A percentile compares a stretch with the other conserved stretches of the same genome.
phyloP scores from a whole-genome alignment of 2,797 vertebrate genomes.

The Pelobates cultripes region DNA sequence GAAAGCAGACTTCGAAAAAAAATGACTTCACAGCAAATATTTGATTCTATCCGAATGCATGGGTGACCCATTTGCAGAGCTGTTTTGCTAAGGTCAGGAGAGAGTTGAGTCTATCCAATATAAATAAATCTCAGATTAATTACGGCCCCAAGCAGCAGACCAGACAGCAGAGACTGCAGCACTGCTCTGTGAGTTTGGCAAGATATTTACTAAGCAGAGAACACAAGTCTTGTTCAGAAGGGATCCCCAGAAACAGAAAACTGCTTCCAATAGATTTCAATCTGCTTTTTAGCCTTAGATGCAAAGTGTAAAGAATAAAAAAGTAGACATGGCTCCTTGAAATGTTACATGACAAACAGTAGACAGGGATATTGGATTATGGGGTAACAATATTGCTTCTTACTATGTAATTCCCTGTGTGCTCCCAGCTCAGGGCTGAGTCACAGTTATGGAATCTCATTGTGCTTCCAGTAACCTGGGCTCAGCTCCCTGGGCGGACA shows the following conservation, averaged over 20 bases:
- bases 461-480: too few relatives aligned
- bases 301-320: background rate
- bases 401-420: constrained; percentile 6
- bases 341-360: constrained; percentile 20
- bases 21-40: constrained; percentile 83
- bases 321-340: background rate
- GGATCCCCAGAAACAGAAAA: background rate
- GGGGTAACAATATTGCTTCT: constrained; percentile 20
- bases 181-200: constrained; percentile 37
- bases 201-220: too few relatives aligned
- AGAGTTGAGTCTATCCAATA: constrained; percentile 95
- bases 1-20: constrained; percentile 84
- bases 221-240: constrained; percentile 77
- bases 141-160: constrained; percentile 93
- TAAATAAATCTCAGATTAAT: constrained; percentile 99
- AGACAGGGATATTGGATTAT: constrained; percentile 33
- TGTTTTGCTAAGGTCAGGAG: constrained; percentile 98
- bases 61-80: constrained; percentile 86
- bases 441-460: background rate
- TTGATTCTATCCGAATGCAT: constrained; percentile 88
- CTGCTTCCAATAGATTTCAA: background rate
- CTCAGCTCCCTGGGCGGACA: too few relatives aligned
- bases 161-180: constrained; percentile 89
- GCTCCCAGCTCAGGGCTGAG: background rate
- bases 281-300: background rate